phyloP scores from a whole-genome alignment of 2,113 vertebrate species.

The Indicator indicator region DNA sequence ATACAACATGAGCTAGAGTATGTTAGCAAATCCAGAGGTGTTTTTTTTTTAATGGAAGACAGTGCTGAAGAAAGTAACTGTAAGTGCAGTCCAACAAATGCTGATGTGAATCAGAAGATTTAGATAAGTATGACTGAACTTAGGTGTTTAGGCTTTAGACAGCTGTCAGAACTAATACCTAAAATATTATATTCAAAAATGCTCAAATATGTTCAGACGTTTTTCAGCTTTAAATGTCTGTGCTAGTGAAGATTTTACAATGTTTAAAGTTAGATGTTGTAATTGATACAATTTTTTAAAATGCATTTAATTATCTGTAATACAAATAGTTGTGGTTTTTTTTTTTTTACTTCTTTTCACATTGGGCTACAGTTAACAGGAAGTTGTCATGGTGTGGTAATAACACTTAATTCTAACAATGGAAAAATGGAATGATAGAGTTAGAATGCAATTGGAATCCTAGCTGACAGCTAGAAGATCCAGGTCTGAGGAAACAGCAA shows the following conservation, averaged over 20 bases:
- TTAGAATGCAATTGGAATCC: background rate
- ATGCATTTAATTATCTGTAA: background rate
- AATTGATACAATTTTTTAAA: background rate
- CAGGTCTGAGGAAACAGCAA: background rate
- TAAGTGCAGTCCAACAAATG: background rate
- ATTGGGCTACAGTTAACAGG: background rate
- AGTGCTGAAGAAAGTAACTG: background rate
- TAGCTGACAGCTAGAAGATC: background rate
- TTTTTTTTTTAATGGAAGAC: background rate
- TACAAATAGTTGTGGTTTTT: background rate
- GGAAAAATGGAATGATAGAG: background rate
- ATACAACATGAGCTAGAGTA: background rate
- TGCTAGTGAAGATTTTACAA: background rate
- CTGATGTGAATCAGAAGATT: background rate
- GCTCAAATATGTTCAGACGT: background rate
- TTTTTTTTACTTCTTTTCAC: background rate
- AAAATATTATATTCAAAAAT: background rate
- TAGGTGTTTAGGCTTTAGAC: background rate
- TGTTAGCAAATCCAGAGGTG: background rate
- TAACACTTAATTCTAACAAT: background rate
- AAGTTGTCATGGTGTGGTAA: background rate
- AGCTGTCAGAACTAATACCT: background rate
- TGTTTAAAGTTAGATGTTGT: background rate
- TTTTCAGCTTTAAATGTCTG: background rate
- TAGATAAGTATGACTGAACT: background rate